phyloP scores from a whole-genome alignment of 2,888 invertebrate genomes.

The Heliconius erato region DNA sequence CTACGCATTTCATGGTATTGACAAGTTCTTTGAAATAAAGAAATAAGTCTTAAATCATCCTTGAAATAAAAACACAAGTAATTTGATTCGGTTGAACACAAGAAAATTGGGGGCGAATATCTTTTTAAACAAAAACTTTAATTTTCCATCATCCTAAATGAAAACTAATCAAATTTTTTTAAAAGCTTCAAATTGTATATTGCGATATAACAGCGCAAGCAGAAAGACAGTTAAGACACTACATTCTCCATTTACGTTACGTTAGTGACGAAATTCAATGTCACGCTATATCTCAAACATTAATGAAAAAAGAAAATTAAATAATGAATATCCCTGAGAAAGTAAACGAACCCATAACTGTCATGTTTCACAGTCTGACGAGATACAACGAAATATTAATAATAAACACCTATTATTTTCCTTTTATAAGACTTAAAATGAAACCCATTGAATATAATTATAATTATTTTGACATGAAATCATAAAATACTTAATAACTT shows the following conservation, averaged over 20 bases:
- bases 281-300: too few species aligned
- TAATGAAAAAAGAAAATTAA: too few species aligned
- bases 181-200: too few species aligned
- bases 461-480: neutral
- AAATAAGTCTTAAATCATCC: slow-evolving; percentile 33
- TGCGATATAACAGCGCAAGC: too few species aligned
- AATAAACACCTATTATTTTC: neutral
- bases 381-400: neutral
- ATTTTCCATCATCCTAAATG: neutral
- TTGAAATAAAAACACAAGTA: slow-evolving; percentile 35
- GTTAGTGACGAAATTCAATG: too few species aligned
- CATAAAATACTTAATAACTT: too few species aligned
- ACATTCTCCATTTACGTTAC: neutral
- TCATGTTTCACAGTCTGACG: neutral
- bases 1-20: slow-evolving; percentile 38
- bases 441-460: too few species aligned
- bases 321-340: too few species aligned
- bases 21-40: slow-evolving; percentile 19
- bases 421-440: too few species aligned
- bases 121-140: neutral
- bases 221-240: neutral
- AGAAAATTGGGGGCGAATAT: slow-evolving; percentile 21
- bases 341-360: neutral
- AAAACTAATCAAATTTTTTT: too few species aligned
- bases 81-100: slow-evolving; percentile 6